Evolutionary conservation across 2,888 invertebrate genomes (phyloP).

Genomic region (Steinernema carpocapsae): DNA sequence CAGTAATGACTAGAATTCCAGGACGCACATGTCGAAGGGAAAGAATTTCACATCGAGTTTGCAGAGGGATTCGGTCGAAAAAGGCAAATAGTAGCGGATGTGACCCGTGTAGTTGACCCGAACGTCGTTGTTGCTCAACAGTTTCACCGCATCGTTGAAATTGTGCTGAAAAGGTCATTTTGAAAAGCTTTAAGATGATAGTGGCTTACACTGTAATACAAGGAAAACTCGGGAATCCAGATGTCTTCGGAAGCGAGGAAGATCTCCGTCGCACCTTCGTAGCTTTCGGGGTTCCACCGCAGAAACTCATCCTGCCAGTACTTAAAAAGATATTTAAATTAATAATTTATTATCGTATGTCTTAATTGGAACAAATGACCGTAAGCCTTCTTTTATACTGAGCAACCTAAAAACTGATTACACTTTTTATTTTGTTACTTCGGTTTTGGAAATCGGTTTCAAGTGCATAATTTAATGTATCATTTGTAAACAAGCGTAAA

Average conservation of each 20-base stretch:
- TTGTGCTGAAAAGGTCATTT: conserved; percentile 56
- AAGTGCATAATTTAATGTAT: too few species aligned
- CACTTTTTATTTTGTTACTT: too few species aligned
- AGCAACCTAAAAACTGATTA: too few species aligned
- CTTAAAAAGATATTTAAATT: too few species aligned
- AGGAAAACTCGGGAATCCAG: conserved; percentile 68
- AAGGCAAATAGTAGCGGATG: conserved; percentile 66
- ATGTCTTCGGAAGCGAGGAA: conserved; percentile 64
- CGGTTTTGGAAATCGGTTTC: too few species aligned
- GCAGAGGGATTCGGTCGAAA: conserved; percentile 64
- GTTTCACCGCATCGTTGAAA: conserved; percentile 65
- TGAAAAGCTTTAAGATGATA: conserved; percentile 37
- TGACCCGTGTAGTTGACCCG: conserved; percentile 68
- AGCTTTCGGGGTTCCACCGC: conserved; percentile 66
- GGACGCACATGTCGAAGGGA: conserved; percentile 66
- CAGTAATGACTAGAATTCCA: too few species aligned
- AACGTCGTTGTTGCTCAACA: conserved; percentile 67
- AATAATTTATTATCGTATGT: too few species aligned
- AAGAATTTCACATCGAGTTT: conserved; percentile 68
- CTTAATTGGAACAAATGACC: too few species aligned
- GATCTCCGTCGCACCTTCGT: conserved; percentile 66
- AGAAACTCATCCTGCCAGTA: conserved; percentile 68
- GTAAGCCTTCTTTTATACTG: too few species aligned
- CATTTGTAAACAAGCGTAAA: too few species aligned
- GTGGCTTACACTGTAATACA: conserved; percentile 56